These are phyloP conservation scores for Rhagonycha fulva DNA, from an alignment of 2,888 invertebrate genomes.

Conservation along the genomic window DNA sequence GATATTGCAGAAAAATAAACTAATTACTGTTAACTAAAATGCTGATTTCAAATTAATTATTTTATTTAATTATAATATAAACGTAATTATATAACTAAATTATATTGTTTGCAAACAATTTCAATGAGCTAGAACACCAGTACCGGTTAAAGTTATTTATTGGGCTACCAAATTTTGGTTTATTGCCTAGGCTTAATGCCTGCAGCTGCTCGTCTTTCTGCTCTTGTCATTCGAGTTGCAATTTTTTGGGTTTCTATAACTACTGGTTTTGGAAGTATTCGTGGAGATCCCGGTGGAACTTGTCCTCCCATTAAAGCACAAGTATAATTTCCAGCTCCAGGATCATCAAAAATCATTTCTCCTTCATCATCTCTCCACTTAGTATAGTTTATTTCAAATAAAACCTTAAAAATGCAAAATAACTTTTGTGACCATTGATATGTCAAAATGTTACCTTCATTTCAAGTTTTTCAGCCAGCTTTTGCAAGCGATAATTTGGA, in stretches of 20 bases:
- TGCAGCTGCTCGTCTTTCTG: constrained; percentile 23
- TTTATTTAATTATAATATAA: too few relatives aligned
- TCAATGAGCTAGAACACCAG: too few relatives aligned
- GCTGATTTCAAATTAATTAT: too few relatives aligned
- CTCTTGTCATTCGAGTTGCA: constrained; percentile 22
- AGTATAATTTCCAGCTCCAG: constrained; percentile 59
- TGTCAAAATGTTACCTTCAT: constrained; percentile 39
- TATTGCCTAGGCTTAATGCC: neutral
- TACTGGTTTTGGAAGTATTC: constrained; percentile 26
- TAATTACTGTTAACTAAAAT: too few relatives aligned
- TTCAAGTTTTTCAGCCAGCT: constrained; percentile 44
- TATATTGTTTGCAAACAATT: too few relatives aligned
- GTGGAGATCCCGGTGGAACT: constrained; percentile 38
- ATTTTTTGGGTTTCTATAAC: constrained; percentile 1
- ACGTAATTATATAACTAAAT: too few relatives aligned
- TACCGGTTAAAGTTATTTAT: neutral
- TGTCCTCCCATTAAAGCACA: constrained; percentile 50
- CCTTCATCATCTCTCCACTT: constrained; percentile 53
- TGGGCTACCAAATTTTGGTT: neutral
- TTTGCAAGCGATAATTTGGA: constrained; percentile 42
- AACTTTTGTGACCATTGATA: neutral
- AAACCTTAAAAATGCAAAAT: constrained; percentile 29
- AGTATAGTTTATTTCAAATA: constrained; percentile 54
- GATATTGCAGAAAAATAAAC: neutral
- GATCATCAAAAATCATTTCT: constrained; percentile 56